phyloP scores from a whole-genome alignment of 1,140 invertebrate genomes.

The Halictus rubicundus region DNA sequence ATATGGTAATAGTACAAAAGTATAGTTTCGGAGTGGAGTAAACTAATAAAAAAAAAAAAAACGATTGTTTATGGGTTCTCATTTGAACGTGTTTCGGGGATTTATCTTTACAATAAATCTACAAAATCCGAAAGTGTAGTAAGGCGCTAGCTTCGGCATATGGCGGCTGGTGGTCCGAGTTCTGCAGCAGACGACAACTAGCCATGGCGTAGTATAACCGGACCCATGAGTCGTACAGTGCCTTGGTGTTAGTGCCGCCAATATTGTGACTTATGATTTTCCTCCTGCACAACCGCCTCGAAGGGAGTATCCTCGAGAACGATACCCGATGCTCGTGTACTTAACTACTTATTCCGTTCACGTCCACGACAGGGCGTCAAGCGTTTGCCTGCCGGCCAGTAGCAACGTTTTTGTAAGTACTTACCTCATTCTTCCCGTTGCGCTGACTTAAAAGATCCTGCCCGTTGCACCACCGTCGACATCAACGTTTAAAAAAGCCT shows the following conservation, averaged over 20 bases:
- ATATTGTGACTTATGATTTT: slow-evolving; percentile 5
- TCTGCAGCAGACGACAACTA: slow-evolving; percentile 37
- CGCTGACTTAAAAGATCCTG: slow-evolving; percentile 8
- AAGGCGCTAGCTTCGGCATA: slow-evolving; percentile 20
- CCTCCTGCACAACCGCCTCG: neutral
- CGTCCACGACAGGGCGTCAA: neutral
- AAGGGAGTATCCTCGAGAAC: neutral
- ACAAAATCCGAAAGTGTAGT: neutral
- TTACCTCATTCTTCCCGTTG: neutral
- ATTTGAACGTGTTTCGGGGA: no score
- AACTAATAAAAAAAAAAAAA: no score
- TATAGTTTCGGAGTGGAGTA: no score
- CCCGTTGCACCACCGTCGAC: neutral
- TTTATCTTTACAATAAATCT: neutral
- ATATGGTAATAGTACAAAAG: no score
- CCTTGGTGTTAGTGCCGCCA: neutral
- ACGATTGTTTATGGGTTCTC: no score
- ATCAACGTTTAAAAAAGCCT: neutral
- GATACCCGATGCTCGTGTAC: neutral
- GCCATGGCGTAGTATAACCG: neutral
- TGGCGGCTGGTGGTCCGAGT: slow-evolving; percentile 4
- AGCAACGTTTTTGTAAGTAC: slow-evolving; percentile 34
- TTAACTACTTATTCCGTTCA: neutral
- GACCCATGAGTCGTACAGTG: slow-evolving; percentile 8
- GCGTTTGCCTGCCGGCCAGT: slow-evolving; percentile 5